These are phyloP conservation scores for Sclerodermus sp. DNA, from an alignment of 2,888 invertebrate species.

Conservation along the genomic window DNA sequence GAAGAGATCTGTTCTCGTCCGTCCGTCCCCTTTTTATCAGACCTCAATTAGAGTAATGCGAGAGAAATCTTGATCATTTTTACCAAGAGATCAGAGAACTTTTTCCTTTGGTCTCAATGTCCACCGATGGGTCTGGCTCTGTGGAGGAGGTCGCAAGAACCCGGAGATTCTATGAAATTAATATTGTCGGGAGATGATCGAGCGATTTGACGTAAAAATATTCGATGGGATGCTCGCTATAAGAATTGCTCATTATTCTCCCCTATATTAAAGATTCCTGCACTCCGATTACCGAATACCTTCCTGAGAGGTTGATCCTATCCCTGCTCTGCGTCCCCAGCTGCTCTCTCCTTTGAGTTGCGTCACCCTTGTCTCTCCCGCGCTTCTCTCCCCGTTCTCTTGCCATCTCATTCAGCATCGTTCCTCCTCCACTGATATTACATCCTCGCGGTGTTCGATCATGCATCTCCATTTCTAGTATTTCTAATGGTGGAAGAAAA, in stretches of 20 bases:
- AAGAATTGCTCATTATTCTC: constrained; percentile 33
- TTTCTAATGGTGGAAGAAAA: too few species aligned
- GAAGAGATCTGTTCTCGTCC: too few species aligned
- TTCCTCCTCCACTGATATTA: too few species aligned
- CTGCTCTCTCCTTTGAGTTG: neutral
- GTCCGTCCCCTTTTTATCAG: too few species aligned
- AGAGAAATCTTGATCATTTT: too few species aligned
- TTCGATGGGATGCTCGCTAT: constrained; percentile 11
- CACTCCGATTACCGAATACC: constrained; percentile 40
- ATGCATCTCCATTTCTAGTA: too few species aligned
- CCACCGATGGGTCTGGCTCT: too few species aligned
- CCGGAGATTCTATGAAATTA: neutral
- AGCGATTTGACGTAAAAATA: constrained; percentile 1
- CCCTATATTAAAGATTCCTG: constrained; percentile 39
- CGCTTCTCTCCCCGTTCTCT: constrained; percentile 8
- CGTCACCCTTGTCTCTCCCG: constrained; percentile 1
- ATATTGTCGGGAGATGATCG: neutral
- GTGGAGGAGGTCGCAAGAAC: too few species aligned
- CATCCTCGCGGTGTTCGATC: constrained; percentile 19
- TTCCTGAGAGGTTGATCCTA: constrained; percentile 12
- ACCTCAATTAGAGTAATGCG: too few species aligned
- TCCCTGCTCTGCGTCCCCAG: neutral
- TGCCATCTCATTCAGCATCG: constrained; percentile 13
- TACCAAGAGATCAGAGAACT: too few species aligned
- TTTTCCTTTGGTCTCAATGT: too few species aligned